Conservation (phyloP, 1,140 invertebrate species). For the Neodiprion virginianus region DNA sequence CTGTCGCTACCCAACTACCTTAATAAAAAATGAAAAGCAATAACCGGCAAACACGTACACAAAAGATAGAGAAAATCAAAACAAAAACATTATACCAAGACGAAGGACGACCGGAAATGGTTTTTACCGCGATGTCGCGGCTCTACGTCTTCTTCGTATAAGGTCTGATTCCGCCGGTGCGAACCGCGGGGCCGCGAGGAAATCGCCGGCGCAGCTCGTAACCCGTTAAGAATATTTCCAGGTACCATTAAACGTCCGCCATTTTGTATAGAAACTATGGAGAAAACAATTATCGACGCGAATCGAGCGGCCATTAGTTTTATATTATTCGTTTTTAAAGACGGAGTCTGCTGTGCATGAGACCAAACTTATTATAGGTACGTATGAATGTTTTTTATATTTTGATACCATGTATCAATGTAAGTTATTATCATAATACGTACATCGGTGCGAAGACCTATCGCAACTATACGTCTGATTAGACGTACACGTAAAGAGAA, state of each 20-base stretch:
- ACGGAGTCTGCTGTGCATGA: no score
- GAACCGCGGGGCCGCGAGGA: neutral
- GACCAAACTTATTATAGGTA: no score
- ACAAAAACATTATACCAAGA: neutral
- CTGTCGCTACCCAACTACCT: no score
- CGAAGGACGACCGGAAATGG: neutral
- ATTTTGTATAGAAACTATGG: conserved; percentile 3
- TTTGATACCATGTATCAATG: no score
- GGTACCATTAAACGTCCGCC: conserved; percentile 1
- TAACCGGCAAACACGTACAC: neutral
- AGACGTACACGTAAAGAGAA: no score
- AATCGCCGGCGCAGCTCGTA: conserved; percentile 1
- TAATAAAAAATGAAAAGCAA: neutral
- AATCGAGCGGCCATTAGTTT: no score
- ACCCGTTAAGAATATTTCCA: conserved; percentile 5
- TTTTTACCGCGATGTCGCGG: neutral
- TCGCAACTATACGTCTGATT: no score
- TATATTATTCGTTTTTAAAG: no score
- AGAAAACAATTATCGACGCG: neutral
- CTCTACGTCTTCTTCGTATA: conserved; percentile 1
- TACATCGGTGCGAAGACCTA: no score
- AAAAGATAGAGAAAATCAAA: neutral
- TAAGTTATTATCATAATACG: no score
- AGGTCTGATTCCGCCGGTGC: conserved; percentile 6
- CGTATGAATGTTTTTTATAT: no score